phyloP scores from a whole-genome alignment of 2,113 vertebrate species.

The Aptenodytes patagonicus region DNA sequence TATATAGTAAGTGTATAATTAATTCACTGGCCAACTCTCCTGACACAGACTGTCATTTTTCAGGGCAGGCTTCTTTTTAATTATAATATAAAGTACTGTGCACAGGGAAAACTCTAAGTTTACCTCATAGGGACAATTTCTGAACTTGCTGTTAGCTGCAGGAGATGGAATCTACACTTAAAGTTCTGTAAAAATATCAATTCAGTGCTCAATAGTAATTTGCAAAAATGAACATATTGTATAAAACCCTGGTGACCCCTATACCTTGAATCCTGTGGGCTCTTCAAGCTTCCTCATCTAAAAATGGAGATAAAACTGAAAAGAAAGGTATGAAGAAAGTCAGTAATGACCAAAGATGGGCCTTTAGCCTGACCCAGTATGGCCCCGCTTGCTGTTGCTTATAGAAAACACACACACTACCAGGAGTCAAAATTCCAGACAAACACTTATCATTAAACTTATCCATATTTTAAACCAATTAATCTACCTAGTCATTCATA shows the following conservation, averaged over 20 bases:
- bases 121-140: background rate
- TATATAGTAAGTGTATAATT: background rate
- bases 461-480: background rate
- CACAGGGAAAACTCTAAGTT: background rate
- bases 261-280: background rate
- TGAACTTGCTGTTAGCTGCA: background rate
- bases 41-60: background rate
- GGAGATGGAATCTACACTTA: background rate
- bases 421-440: background rate
- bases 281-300: background rate
- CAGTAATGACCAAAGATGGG: background rate
- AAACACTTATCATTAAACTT: background rate
- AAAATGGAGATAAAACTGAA: background rate
- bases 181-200: background rate
- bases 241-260: background rate
- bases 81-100: background rate
- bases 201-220: background rate
- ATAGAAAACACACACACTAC: background rate
- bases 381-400: background rate
- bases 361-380: background rate
- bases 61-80: background rate
- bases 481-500: background rate
- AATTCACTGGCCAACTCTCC: slow-evolving; percentile 9
- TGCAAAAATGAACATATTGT: background rate
- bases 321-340: background rate